A percentile compares a stretch with the other conserved stretches of the same genome.
phyloP scores from a whole-genome alignment of 1,140 invertebrate genomes.

The Camponotus floridanus region DNA sequence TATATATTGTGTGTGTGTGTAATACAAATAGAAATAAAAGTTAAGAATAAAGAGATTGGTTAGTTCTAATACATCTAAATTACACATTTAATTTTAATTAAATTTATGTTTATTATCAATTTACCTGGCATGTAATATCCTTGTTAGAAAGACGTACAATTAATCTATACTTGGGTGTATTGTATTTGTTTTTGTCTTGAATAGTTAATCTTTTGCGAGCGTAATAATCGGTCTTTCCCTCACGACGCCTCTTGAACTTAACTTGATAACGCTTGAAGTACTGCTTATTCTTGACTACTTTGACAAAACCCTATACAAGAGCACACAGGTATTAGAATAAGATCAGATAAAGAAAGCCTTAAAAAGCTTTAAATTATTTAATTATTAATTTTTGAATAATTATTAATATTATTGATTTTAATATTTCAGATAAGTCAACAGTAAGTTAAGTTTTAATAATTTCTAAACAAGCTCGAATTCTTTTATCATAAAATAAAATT shows the following conservation, averaged over 20 bases:
- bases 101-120: constrained; percentile 3
- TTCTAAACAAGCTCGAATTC: not conserved
- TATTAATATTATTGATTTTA: too few species aligned
- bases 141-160: constrained; percentile 99
- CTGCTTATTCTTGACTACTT: constrained; percentile 99
- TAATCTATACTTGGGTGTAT: constrained; percentile 99
- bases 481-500: constrained; percentile 32
- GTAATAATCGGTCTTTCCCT: constrained; percentile 99
- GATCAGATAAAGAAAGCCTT: too few species aligned
- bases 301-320: constrained; percentile 96
- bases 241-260: constrained; percentile 97
- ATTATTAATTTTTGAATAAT: too few species aligned
- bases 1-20: too few species aligned
- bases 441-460: constrained; percentile 25
- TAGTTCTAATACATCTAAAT: too few species aligned
- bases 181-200: constrained; percentile 99
- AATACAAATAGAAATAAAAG: too few species aligned
- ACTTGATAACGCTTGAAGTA: constrained; percentile 99
- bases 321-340: not conserved
- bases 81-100: not conserved
- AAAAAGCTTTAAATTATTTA: not conserved
- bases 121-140: constrained; percentile 98
- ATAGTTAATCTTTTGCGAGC: constrained; percentile 98
- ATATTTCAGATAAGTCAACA: not conserved
- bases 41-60: too few species aligned